These are phyloP conservation scores for Pomacea maculata DNA, from an alignment of 1,140 invertebrate species.

Conservation along the genomic window DNA sequence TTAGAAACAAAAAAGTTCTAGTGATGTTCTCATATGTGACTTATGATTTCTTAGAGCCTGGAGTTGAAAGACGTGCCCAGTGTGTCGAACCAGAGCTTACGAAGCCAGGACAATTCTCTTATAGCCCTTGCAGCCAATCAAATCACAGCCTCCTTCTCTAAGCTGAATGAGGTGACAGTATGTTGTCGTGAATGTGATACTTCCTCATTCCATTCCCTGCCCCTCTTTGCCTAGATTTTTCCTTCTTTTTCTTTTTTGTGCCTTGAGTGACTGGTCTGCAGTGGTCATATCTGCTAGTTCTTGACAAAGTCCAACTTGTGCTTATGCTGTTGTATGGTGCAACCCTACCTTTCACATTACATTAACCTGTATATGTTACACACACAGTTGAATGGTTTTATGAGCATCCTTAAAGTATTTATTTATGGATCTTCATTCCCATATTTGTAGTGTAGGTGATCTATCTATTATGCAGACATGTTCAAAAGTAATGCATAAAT, in stretches of 20 bases:
- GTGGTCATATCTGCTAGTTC: background rate
- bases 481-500: no score
- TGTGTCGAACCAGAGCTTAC: conserved; percentile 27
- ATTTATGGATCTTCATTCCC: no score
- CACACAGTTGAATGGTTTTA: no score
- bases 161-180: conserved; percentile 39
- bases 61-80: conserved; percentile 38
- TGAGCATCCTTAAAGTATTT: no score
- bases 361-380: no score
- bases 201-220: background rate
- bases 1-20: no score
- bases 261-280: background rate
- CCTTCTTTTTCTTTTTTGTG: background rate
- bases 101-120: conserved; percentile 37
- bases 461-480: no score
- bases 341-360: background rate
- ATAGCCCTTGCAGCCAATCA: conserved; percentile 42
- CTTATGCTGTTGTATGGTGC: background rate
- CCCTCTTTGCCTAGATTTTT: background rate
- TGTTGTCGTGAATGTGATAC: background rate
- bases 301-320: background rate
- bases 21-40: background rate
- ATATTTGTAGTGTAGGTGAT: no score
- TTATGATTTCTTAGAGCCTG: conserved; percentile 32
- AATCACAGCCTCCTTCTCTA: conserved; percentile 44